Conservation (phyloP, 2,113 vertebrate genomes). For the Prolemur simus region DNA sequence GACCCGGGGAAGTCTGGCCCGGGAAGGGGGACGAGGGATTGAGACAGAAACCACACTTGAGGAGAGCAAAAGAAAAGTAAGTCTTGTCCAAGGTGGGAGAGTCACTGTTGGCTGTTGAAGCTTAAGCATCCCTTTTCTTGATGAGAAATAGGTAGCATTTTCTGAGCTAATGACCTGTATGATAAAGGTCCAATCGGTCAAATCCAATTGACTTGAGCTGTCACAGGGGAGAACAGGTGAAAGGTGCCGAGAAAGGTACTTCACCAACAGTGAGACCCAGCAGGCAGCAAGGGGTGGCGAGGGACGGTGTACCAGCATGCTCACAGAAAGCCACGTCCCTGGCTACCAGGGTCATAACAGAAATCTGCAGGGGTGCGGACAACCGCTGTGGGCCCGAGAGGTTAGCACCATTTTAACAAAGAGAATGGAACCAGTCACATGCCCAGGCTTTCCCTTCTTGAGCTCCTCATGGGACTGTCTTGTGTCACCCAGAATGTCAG, state of each 20-base stretch:
- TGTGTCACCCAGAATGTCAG: not conserved
- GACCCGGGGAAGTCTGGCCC: not conserved
- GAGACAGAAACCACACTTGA: not conserved
- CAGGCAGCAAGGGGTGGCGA: not conserved
- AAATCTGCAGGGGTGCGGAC: not conserved
- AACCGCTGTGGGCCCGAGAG: not conserved
- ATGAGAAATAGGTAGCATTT: not conserved
- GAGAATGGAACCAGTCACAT: not conserved
- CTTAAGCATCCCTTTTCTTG: not conserved
- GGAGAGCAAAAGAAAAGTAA: slow-evolving; percentile 9
- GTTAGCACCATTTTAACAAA: not conserved
- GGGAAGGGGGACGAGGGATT: not conserved
- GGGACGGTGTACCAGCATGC: accelerated
- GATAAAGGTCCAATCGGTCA: not conserved
- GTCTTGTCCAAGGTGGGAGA: not conserved
- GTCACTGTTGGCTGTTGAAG: not conserved
- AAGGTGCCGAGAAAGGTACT: not conserved
- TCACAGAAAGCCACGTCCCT: not conserved
- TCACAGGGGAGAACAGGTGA: not conserved
- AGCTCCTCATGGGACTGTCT: not conserved
- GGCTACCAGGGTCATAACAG: not conserved
- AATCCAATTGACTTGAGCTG: not conserved
- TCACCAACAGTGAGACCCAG: not conserved
- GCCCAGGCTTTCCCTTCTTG: not conserved
- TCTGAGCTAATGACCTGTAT: not conserved